Base-by-base conservation (phyloP, 2,888 invertebrate genomes). In the Yponomeuta evonymella region DNA sequence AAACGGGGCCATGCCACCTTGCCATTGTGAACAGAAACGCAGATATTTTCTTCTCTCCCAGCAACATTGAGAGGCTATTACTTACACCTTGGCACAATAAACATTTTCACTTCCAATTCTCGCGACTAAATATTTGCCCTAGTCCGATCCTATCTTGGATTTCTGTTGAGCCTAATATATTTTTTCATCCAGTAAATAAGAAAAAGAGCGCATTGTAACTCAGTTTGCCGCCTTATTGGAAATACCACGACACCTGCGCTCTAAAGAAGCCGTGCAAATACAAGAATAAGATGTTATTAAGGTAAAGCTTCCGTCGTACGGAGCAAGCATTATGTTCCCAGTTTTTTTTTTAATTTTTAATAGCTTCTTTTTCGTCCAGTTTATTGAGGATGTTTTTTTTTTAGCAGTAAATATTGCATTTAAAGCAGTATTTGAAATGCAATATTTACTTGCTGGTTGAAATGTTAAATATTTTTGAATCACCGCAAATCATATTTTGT, bases 191-290 rank as follows among this genome's bases (percentile, higher is more conserved):
- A 29, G 29, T 30, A 65, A 48, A 36, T 67, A 67, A 43, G 67
- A 43, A 67, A 67, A 73, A 71, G 72, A 75, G 73, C 74, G 74
- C 62, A 64, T 65, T 23, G 72, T 84, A 84, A 83, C 84, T 82
- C 77, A 75, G 75, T 84, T 83, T 78, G 78, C 75, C 67, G 12
- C 23, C 73, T 76, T 79, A 82, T 83, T 80, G 77, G 76, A 80
- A 79, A 75, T 80, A 76, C 73, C 73, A 76, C 75, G 76, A 76
- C 80, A 79, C 79, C 78, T 78, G 76, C 30, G 70, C n/a, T 15
- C 36, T 29, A 70, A 36, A 48, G 84, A 86, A 85, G 81, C 85
- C 86, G 72, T 68, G 76, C 75, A 78, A 77, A 74, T 72, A 71
- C 73, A 76, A 76, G 74, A 76, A 74, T 73, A 74, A 75, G 75